A percentile compares a stretch with the other conserved stretches of the same genome.
phyloP scores from a whole-genome alignment of 2,888 invertebrate genomes.

The Synergus gifuensis region DNA sequence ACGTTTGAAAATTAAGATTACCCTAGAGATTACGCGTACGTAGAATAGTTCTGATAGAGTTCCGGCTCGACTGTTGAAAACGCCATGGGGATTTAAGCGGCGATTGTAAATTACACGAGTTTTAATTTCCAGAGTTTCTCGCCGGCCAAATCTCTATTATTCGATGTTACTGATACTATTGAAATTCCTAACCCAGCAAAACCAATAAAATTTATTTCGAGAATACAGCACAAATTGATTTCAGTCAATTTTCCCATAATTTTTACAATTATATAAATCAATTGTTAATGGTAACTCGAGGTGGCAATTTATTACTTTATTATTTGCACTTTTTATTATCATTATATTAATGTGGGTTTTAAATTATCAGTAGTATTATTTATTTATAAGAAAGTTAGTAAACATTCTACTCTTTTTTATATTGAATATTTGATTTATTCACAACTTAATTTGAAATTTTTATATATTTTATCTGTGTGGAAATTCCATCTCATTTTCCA shows the following conservation, averaged over 20 bases:
- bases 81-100: constrained; percentile 45
- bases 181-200: not conserved
- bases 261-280: not conserved
- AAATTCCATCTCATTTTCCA: too few relatives aligned
- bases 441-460: too few relatives aligned
- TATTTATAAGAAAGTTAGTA: too few relatives aligned
- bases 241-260: not conserved
- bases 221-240: not conserved
- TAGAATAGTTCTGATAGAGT: constrained; percentile 38
- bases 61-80: constrained; percentile 47
- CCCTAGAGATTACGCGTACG: constrained; percentile 34
- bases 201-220: not conserved
- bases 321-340: not conserved
- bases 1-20: constrained; percentile 38
- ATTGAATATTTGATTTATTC: too few relatives aligned
- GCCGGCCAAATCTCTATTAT: constrained; percentile 21
- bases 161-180: not conserved
- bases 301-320: not conserved
- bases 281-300: not conserved
- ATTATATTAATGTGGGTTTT: too few relatives aligned
- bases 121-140: constrained; percentile 31
- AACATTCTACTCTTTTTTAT: too few relatives aligned
- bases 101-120: constrained; percentile 39
- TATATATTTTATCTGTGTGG: too few relatives aligned
- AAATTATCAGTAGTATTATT: too few relatives aligned